Conservation (phyloP, 2,113 vertebrate species). For the Mesocricetus auratus region DNA sequence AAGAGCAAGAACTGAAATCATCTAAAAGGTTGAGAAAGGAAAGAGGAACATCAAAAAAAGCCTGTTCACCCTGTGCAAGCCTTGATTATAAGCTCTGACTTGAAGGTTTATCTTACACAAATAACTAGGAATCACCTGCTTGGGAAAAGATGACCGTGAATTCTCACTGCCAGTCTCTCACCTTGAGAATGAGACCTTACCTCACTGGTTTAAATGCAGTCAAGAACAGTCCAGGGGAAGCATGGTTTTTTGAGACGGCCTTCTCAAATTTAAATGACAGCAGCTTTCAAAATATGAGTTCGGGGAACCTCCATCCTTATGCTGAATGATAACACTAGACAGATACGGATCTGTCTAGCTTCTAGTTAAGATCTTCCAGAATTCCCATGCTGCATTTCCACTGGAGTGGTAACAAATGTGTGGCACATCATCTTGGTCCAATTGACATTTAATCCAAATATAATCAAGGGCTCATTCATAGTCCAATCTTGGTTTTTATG, state of each 20-base stretch:
- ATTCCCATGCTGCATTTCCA: neutral
- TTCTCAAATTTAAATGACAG: neutral
- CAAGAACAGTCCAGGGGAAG: neutral
- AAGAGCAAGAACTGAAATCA: neutral
- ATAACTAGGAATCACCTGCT: neutral
- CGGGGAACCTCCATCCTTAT: neutral
- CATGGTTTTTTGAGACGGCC: neutral
- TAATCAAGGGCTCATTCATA: neutral
- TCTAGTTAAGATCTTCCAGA: neutral
- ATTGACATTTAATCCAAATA: neutral
- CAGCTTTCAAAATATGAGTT: neutral
- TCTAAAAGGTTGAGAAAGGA: neutral
- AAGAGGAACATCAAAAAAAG: neutral
- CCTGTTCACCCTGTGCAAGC: neutral
- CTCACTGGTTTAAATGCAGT: neutral
- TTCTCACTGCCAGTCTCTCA: neutral
- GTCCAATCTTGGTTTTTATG: neutral
- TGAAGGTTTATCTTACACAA: neutral
- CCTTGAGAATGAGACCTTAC: neutral
- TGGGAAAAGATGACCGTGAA: neutral
- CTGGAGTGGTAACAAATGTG: neutral
- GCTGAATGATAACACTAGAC: neutral
- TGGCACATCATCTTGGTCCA: neutral
- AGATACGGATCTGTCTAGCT: neutral
- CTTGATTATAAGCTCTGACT: slow-evolving; percentile 16